Evolutionary conservation across 2,888 invertebrate species (phyloP).

Genomic region (Gonocerus acuteangulatus): DNA sequence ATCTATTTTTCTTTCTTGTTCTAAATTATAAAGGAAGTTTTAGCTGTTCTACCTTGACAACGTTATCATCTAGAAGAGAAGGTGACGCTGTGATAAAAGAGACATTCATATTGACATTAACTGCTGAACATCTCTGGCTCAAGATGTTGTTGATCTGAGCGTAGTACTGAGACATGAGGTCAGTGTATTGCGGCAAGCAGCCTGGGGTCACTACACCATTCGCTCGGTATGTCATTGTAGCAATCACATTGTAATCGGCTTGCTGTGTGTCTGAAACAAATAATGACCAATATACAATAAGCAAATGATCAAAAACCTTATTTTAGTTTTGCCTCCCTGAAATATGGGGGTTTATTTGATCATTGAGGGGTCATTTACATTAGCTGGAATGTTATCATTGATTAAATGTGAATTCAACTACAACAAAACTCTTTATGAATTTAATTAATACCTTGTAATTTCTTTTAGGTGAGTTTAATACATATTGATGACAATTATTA

Average conservation of each 20-base stretch:
- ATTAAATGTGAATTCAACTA: no score
- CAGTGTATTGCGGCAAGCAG: constrained; percentile 78
- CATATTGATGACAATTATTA: no score
- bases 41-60: constrained; percentile 67
- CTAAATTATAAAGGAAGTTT: no score
- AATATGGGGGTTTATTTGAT: no score
- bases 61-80: constrained; percentile 73
- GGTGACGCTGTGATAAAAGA: constrained; percentile 77
- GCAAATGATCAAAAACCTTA: no score
- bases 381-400: not conserved
- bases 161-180: constrained; percentile 72
- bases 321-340: no score
- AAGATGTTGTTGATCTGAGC: constrained; percentile 68
- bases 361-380: no score
- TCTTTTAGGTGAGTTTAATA: no score
- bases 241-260: constrained; percentile 86
- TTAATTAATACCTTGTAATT: not conserved
- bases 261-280: constrained; percentile 68
- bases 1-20: no score
- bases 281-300: not conserved
- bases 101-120: constrained; percentile 90
- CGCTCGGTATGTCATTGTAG: constrained; percentile 77
- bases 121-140: constrained; percentile 86
- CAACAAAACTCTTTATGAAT: not conserved
- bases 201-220: constrained; percentile 80